These are phyloP conservation scores for Orthosia gothica DNA, from an alignment of 2,888 invertebrate genomes.

Conservation along the genomic window DNA sequence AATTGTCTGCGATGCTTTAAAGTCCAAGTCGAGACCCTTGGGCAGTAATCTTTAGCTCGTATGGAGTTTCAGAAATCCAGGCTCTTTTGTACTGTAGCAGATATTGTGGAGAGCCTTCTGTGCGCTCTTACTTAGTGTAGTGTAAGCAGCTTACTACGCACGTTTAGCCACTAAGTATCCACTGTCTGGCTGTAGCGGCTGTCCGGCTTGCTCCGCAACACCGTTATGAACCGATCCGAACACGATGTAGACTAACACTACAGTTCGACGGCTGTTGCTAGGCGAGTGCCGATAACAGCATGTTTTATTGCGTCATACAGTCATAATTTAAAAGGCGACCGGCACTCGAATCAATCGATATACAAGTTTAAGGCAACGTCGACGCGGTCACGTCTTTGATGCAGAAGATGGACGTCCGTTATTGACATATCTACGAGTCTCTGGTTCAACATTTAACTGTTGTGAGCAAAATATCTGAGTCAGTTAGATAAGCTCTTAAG, in stretches of 20 bases:
- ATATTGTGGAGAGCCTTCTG: conserved; percentile 27
- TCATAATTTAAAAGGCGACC: conserved; percentile 6
- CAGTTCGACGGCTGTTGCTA: conserved; percentile 13
- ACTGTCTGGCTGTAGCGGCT: conserved; percentile 14
- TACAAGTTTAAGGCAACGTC: background rate
- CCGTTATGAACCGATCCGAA: conserved; percentile 42
- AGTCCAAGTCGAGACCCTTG: background rate
- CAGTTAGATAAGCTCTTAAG: background rate
- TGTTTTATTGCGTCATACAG: conserved; percentile 9
- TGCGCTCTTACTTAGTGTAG: background rate
- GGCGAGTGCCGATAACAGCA: conserved; percentile 11
- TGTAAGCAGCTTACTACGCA: conserved; percentile 7
- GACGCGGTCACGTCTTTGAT: background rate
- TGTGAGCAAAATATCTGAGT: background rate
- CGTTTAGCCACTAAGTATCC: conserved; percentile 24
- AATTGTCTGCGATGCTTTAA: background rate
- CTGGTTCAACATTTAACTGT: background rate
- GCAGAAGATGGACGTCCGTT: background rate
- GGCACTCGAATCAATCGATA: conserved; percentile 15
- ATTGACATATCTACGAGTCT: background rate
- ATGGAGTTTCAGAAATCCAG: background rate
- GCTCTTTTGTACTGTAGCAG: background rate
- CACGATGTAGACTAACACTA: conserved; percentile 8
- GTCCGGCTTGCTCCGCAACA: conserved; percentile 14
- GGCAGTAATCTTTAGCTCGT: background rate